phyloP scores from a whole-genome alignment of 2,888 invertebrate species.

The Glomeris marginata region DNA sequence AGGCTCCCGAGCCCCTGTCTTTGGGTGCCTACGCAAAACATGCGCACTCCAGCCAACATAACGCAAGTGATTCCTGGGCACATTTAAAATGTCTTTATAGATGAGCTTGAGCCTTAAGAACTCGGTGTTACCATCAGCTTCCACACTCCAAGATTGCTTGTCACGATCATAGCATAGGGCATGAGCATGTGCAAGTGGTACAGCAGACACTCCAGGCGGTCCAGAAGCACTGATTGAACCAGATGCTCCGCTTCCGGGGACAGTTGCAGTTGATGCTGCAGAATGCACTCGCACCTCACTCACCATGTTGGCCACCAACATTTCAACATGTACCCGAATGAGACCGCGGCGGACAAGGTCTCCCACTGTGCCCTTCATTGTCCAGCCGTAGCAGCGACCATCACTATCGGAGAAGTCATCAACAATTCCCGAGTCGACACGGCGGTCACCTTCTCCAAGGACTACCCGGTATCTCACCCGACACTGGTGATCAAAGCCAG shows the following conservation, averaged over 20 bases:
- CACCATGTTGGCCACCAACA: constrained; percentile 53
- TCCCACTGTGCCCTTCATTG: constrained; percentile 45
- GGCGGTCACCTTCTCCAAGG: constrained; percentile 50
- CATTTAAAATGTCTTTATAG: constrained; percentile 58
- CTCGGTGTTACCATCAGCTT: constrained; percentile 61
- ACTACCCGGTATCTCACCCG: constrained; percentile 48
- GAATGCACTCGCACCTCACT: constrained; percentile 37
- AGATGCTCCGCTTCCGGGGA: constrained; percentile 17
- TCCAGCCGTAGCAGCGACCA: constrained; percentile 49
- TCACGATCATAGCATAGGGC: constrained; percentile 58
- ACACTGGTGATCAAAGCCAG: constrained; percentile 67
- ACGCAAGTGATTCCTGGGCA: constrained; percentile 58
- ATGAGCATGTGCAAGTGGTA: too few relatives aligned
- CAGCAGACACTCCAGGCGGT: too few relatives aligned
- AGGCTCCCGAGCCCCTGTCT: constrained; percentile 44
- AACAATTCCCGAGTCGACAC: constrained; percentile 50
- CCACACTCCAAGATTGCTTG: constrained; percentile 62
- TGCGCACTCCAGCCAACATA: constrained; percentile 58
- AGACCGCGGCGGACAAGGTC: constrained; percentile 36
- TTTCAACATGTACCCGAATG: constrained; percentile 52
- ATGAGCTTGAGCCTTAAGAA: constrained; percentile 56
- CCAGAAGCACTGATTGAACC: constrained; percentile 27
- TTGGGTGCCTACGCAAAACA: constrained; percentile 41
- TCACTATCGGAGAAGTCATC: constrained; percentile 55
- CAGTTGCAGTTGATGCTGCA: too few relatives aligned